Evolutionary conservation across 2,113 vertebrate species (phyloP).

Genomic region (Dunckerocampus dactyliophorus): DNA sequence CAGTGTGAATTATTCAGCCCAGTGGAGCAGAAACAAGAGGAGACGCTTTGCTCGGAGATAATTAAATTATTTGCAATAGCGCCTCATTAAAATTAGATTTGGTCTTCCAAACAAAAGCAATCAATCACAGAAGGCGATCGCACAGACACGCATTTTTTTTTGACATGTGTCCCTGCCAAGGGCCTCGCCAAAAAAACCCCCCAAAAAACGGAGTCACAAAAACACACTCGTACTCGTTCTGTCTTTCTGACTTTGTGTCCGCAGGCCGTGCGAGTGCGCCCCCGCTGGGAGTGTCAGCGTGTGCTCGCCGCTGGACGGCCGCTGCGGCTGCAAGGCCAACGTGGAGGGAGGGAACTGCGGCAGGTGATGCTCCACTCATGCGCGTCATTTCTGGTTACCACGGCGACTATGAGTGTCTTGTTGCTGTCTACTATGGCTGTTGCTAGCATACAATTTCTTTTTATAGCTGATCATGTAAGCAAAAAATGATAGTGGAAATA

Average conservation of each 20-base stretch:
- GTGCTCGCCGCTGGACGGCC: conserved; percentile 80
- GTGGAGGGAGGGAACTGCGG: conserved; percentile 84
- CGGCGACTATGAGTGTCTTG: conserved; percentile 7
- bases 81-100: conserved; percentile 59
- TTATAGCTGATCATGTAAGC: no score
- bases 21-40: conserved; percentile 64
- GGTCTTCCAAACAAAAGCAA: conserved; percentile 50
- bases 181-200: not conserved
- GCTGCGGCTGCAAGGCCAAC: conserved; percentile 80
- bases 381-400: conserved; percentile 8
- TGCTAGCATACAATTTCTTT: not conserved
- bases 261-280: conserved; percentile 81
- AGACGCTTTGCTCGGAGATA: conserved; percentile 50
- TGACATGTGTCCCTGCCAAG: conserved; percentile 15
- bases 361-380: conserved; percentile 68
- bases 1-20: conserved; percentile 69
- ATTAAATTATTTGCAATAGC: conserved; percentile 71
- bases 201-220: not conserved
- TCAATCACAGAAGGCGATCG: conserved; percentile 54
- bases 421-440: not conserved
- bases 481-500: no score
- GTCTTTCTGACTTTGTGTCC: not conserved
- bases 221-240: not conserved
- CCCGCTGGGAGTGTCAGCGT: conserved; percentile 71
- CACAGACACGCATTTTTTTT: conserved; percentile 11